phyloP scores from a whole-genome alignment of 2,888 invertebrate species.

The Melolontha melolontha region DNA sequence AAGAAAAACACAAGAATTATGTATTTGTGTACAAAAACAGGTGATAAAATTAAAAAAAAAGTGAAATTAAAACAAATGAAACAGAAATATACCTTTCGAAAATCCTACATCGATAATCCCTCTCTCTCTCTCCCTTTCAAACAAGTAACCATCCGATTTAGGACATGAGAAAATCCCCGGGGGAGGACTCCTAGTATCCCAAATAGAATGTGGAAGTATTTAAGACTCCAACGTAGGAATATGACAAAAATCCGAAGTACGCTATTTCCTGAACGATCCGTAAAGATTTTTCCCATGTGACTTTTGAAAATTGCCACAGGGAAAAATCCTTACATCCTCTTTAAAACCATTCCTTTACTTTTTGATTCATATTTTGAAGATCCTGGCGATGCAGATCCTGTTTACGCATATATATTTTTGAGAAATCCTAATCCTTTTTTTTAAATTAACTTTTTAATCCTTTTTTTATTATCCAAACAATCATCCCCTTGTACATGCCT shows the following conservation, averaged over 20 bases:
- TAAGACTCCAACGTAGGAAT: slow-evolving; percentile 25
- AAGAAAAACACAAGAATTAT: background rate
- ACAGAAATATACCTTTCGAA: slow-evolving; percentile 37
- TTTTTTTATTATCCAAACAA: too few species aligned
- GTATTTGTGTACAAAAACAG: slow-evolving; percentile 4
- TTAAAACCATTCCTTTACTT: slow-evolving; percentile 8
- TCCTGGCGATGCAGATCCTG: slow-evolving; percentile 6
- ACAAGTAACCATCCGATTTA: slow-evolving; percentile 9
- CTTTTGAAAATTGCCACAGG: slow-evolving; percentile 3
- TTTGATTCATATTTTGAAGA: slow-evolving; percentile 5
- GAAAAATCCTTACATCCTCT: slow-evolving; percentile 10
- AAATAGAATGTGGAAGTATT: slow-evolving; percentile 4
- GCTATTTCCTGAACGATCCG: background rate
- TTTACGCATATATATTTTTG: too few species aligned
- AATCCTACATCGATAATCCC: slow-evolving; percentile 29
- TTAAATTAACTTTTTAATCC: too few species aligned
- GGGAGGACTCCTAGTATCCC: slow-evolving; percentile 12
- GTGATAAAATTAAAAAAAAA: slow-evolving; percentile 18
- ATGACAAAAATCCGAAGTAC: slow-evolving; percentile 10
- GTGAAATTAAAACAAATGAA: slow-evolving; percentile 24
- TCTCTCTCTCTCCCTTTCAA: background rate
- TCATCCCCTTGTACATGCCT: too few species aligned
- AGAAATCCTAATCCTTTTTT: slow-evolving; percentile 17
- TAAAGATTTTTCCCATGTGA: slow-evolving; percentile 23
- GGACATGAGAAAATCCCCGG: slow-evolving; percentile 6